Base-by-base conservation (phyloP, 1,140 invertebrate species). In the Papilio xuthus region DNA sequence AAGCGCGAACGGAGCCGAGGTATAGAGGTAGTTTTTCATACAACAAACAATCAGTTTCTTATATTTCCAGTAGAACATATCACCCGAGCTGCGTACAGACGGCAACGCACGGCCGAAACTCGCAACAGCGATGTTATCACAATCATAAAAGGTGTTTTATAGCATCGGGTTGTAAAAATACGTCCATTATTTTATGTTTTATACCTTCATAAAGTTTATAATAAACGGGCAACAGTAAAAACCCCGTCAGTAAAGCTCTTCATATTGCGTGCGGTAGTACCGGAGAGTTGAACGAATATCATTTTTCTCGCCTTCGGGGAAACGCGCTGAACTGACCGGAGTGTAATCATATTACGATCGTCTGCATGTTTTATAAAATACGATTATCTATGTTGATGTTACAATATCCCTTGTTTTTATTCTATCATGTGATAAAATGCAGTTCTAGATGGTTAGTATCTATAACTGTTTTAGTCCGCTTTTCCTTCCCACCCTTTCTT, bases 181-280 rank as follows among this genome's bases (percentile, higher is more conserved):
- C 86, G 85, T 2, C 86, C 88, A 90, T 92, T 90, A 92, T 91
- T 92, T 87, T 89, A 91, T 89, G 83, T 85, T 91, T 93, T 92
- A 93, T 93, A 84, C 81, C 80, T 85, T 80, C 88, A 89, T 93
- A 93, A 92, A 92, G 86, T 92, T 91, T 91, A 91, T 90, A 91
- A 93, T 93, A 92, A 92, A 91, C 86, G 91, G 83, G 78, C 82
- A 75, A 63, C 82, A 83, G 83, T 90, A 90, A 89, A 90, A 90
- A 86, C 73, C n/a, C 75, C 81, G 84, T 78, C 63, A 80, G 83
- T 87, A 85, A 88, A 92, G 82, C 86, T 86, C 83, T 89, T 88
- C 85, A 89, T 89, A 90, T 92, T 81, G 85, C 86, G 81, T 85
- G 84, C 37, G 23, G 13, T 53, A n/a, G 20, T 41, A 56, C 28